phyloP scores from a whole-genome alignment of 1,140 invertebrate species.

The Drepana arcuata region DNA sequence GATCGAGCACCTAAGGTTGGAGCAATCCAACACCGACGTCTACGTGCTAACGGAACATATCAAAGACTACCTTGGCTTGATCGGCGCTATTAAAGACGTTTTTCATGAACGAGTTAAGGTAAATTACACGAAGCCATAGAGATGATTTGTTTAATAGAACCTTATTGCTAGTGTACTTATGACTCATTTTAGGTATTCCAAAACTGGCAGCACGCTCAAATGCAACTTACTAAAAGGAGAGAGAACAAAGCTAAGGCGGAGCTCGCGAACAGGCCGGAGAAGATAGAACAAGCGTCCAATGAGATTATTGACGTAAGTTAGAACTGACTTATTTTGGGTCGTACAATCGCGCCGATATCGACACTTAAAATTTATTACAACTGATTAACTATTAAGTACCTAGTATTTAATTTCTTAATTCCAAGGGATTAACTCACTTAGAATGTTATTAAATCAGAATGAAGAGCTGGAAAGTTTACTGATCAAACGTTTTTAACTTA shows the following conservation, averaged over 20 bases:
- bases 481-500: no score
- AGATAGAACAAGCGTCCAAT: constrained; percentile 87
- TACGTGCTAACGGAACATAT: constrained; percentile 93
- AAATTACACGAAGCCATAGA: neutral
- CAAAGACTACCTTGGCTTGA: constrained; percentile 95
- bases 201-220: constrained; percentile 97
- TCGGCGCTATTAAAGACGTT: constrained; percentile 96
- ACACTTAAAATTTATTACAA: no score
- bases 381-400: no score
- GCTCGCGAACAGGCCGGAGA: constrained; percentile 88
- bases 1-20: constrained; percentile 89
- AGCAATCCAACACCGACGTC: constrained; percentile 96
- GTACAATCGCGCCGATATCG: no score
- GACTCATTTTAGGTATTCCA: constrained; percentile 81
- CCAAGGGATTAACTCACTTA: no score
- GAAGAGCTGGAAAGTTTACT: no score
- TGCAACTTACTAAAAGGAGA: constrained; percentile 94
- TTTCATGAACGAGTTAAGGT: constrained; percentile 97
- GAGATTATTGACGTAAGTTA: constrained; percentile 92
- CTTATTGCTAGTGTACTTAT: neutral
- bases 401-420: no score
- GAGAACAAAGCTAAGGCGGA: constrained; percentile 95
- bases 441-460: no score
- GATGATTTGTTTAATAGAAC: neutral
- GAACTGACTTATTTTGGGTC: neutral